Conservation (phyloP, 2,113 vertebrate genomes). For the Leptobrachium leishanense region DNA sequence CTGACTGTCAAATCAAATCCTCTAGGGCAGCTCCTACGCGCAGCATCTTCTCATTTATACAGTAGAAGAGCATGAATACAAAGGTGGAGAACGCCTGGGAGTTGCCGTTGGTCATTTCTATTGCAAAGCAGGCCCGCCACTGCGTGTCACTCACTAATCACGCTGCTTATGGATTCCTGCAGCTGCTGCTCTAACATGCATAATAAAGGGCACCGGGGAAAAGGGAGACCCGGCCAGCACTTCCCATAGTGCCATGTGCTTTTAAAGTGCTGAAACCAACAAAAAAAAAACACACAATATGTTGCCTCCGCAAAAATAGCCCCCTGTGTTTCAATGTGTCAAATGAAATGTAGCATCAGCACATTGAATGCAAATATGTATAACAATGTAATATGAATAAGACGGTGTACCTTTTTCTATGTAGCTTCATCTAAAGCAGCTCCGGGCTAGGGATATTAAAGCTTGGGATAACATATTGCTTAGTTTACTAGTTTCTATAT, state of each 20-base stretch:
- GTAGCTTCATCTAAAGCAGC: not conserved
- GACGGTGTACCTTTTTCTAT: not conserved
- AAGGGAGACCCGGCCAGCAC: slow-evolving; percentile 36
- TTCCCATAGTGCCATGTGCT: slow-evolving; percentile 47
- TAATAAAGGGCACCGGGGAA: slow-evolving; percentile 36
- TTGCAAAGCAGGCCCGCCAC: slow-evolving; percentile 34
- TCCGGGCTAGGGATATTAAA: not conserved
- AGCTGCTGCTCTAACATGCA: slow-evolving; percentile 41
- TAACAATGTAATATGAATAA: slow-evolving; percentile 6
- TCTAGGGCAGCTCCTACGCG: slow-evolving; percentile 80
- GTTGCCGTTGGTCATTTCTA: slow-evolving; percentile 38
- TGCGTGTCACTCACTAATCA: slow-evolving; percentile 44
- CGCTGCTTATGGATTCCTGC: slow-evolving; percentile 45
- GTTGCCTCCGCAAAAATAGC: slow-evolving; percentile 32
- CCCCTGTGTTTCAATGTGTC: slow-evolving; percentile 38
- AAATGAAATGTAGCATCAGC: slow-evolving; percentile 32
- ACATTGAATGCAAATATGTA: slow-evolving; percentile 44
- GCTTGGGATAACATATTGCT: not conserved
- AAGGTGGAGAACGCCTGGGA: slow-evolving; percentile 54
- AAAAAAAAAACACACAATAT: slow-evolving; percentile 38
- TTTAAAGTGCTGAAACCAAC: slow-evolving; percentile 46
- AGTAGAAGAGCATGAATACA: slow-evolving; percentile 62
- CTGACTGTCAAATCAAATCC: slow-evolving; percentile 86
- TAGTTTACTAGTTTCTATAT: not conserved
- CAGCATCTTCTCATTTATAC: slow-evolving; percentile 77